Evolutionary conservation across 2,113 vertebrate genomes (phyloP), one percentile per base, ranked within the genome.

Genomic region (Etheostoma spectabile): DNA sequence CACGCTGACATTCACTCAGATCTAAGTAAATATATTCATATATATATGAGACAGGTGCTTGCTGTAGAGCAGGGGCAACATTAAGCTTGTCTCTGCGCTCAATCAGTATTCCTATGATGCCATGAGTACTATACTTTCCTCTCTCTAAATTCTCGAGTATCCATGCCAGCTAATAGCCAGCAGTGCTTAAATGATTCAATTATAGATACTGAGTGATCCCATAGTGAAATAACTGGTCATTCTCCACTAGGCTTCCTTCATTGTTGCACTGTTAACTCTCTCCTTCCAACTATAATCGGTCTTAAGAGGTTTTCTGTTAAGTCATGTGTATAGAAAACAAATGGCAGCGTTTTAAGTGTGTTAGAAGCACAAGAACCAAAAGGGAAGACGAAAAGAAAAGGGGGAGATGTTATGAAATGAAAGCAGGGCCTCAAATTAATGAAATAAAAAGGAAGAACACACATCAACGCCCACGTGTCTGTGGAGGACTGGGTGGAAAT

Each of bases 131-230:
- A 74, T 62, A 56, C 77, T 82, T 79, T 75, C 57, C 86, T 72
- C 64, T 61, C 60, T 87, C 5, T 24, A 67, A 85, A 82, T 68
- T 72, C 62, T 79, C 10, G 35, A 86, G 80, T 77, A 64, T 85
- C 55, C 53, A 79, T 49, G 8, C 79, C 81, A 82, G 77, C 86
- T 90, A 91, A 91, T 82, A 79, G 86, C 81, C 74, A 82, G 73
- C 49, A 85, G 82, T 78, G 79, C 89, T 90, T 90, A 88, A 90
- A 74, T 86, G 90, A 93, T 94, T 92, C 90, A 89, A 92, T 94
- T 93, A 93, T 92, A 93, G 92, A 94, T 92, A 93, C 77, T 64
- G 79, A 89, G 64, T 83, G 84, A 91, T 92, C 73, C 74, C 71
- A 74, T 27, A 52, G 77, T 64, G 84, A 91, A 89, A 85, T 92